Evolutionary conservation across 1,140 invertebrate species (phyloP).

Genomic region (Eumaeus atala): DNA sequence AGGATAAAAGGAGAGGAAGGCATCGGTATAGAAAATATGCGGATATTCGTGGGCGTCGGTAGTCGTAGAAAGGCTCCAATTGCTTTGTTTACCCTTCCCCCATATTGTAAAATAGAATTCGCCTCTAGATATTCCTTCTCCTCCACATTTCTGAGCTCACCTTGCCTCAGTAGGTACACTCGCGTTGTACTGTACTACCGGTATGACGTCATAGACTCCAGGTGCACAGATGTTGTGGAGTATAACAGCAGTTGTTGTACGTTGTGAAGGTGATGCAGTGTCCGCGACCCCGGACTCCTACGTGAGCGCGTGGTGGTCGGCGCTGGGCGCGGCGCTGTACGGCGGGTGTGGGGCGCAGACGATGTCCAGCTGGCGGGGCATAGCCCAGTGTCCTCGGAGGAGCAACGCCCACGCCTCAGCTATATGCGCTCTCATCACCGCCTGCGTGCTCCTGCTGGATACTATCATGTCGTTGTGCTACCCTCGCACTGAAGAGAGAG

Average conservation of each 20-base stretch:
- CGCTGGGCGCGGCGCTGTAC: constrained; percentile 38
- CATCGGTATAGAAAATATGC: too few species aligned
- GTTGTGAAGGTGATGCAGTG: constrained; percentile 45
- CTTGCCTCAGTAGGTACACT: too few species aligned
- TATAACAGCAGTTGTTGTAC: background rate
- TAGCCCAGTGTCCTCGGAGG: constrained; percentile 33
- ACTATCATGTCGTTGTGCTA: constrained; percentile 43
- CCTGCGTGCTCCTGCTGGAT: constrained; percentile 43
- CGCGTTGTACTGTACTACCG: too few species aligned
- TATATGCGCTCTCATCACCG: constrained; percentile 39
- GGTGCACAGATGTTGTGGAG: background rate
- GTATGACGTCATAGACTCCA: too few species aligned
- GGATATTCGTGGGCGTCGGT: too few species aligned
- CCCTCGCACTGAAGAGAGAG: constrained; percentile 40
- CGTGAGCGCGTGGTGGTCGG: constrained; percentile 58
- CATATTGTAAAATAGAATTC: too few species aligned
- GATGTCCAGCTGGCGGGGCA: constrained; percentile 38
- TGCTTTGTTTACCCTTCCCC: too few species aligned
- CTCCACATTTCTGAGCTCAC: background rate
- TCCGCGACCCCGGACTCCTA: constrained; percentile 54
- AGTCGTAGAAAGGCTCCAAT: too few species aligned
- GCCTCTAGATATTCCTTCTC: too few species aligned
- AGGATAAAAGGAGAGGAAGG: too few species aligned
- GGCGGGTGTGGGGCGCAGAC: constrained; percentile 43
- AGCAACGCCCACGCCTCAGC: constrained; percentile 38